These are phyloP conservation scores for Cryptus armator DNA, from an alignment of 2,888 invertebrate genomes.

Conservation along the genomic window DNA sequence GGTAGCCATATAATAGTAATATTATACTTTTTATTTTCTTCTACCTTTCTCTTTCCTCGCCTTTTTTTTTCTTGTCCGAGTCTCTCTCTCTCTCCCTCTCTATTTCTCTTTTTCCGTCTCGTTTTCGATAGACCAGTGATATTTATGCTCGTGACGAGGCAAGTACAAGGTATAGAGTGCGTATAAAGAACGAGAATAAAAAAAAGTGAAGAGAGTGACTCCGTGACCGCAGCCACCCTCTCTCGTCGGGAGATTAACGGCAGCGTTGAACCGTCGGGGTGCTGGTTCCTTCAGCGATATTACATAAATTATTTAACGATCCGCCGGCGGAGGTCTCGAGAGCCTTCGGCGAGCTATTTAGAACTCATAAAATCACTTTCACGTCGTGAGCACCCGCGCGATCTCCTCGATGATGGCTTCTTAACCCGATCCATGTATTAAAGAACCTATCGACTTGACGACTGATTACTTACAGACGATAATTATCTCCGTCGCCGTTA, in stretches of 20 bases:
- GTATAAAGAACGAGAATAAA: conserved; percentile 46
- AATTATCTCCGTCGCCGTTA: not conserved
- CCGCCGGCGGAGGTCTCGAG: conserved; percentile 33
- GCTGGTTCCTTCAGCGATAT: conserved; percentile 57
- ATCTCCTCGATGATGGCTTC: conserved; percentile 47
- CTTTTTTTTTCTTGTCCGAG: not conserved
- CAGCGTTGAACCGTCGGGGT: conserved; percentile 65
- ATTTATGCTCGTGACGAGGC: conserved; percentile 67
- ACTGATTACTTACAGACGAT: conserved; percentile 9
- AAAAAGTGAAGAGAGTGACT: conserved; percentile 43
- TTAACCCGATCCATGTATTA: conserved; percentile 63
- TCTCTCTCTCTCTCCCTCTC: not conserved
- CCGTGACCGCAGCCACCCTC: conserved; percentile 26
- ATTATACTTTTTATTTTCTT: conserved; percentile 51
- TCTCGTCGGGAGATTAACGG: conserved; percentile 63
- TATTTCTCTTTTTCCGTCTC: not conserved
- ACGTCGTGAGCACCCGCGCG: conserved; percentile 34
- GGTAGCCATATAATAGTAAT: conserved; percentile 61
- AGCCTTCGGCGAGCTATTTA: conserved; percentile 53
- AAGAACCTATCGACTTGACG: conserved; percentile 20
- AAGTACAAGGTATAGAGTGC: conserved; percentile 48
- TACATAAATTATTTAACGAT: conserved; percentile 68
- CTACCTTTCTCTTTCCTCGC: conserved; percentile 22
- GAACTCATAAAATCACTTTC: conserved; percentile 64
- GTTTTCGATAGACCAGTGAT: conserved; percentile 40